Evolutionary conservation across 1,140 invertebrate genomes (phyloP), one percentile per base, ranked within the genome.

Genomic region (Papilio polyxenes): DNA sequence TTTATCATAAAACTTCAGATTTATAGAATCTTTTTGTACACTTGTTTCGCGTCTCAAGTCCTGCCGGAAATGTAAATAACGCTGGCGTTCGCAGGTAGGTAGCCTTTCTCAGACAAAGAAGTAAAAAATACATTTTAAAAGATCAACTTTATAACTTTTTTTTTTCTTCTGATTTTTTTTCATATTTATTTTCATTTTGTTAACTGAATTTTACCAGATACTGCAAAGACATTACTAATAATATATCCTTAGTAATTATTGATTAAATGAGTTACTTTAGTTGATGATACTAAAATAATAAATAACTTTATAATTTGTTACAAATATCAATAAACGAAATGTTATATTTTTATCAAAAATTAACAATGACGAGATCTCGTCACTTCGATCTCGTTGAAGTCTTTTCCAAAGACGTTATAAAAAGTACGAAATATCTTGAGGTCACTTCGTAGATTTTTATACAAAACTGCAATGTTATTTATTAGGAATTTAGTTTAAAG

Each of bases 321-420:
- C 51, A 17, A 53, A 53, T 13, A 17, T 53, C 51, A 53, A 53
- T 53, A 13, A 53, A 53, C 13, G 15, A 53, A 53, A 53, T 53
- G 51, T 17, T 17, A 6, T 53, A 53, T 59, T 59, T 1, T 59
- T 20, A 59, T 20, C n/a, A 59, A 59, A 51, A 59, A 9, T 59
- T 20, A 53, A 59, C n/a, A 59, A 20, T 17, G 17, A 13, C 20
- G 23, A 3, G 62, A 31, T 13, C 62, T 65, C 23, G 31, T 72
- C 31, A 31, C 44, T 20, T 20, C 10, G 9, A 17, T 75, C 87
- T 81, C 91, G 91, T 92, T 92, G 91, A 92, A 84, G 87, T 92
- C 91, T 92, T 92, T 92, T 89, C 83, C 84, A 89, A 87, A 90
- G 86, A 85, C 77, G 81, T 80, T 23, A 51, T n/a, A n/a, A 10